Conservation (phyloP, 2,888 invertebrate species). For the Caenorhabditis sp. region DNA sequence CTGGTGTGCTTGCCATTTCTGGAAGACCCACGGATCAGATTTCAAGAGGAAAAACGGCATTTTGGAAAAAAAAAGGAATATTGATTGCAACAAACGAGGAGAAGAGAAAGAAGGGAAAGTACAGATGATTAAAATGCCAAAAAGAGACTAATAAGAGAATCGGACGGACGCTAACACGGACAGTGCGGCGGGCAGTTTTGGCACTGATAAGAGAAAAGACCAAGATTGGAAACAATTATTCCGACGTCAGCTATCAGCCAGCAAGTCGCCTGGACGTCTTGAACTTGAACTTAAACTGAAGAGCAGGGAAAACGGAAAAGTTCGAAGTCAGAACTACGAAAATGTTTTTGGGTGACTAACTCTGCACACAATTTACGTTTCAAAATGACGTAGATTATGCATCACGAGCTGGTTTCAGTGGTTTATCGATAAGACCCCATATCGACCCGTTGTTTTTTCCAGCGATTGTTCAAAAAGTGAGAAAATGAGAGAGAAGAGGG, state of each 20-base stretch:
- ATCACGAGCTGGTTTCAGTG: slow-evolving; percentile 16
- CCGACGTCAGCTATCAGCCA: slow-evolving; percentile 21
- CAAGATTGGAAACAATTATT: slow-evolving; percentile 5
- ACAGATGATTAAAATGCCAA: too few relatives aligned
- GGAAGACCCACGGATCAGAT: background rate
- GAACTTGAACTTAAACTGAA: slow-evolving; percentile 9
- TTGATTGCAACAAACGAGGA: too few relatives aligned
- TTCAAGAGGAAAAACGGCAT: slow-evolving; percentile 3
- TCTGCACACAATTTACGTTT: slow-evolving; percentile 19
- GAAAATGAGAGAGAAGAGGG: background rate
- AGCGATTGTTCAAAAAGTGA: too few relatives aligned
- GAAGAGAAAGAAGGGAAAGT: too few relatives aligned
- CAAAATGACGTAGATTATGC: slow-evolving; percentile 22
- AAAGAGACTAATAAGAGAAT: background rate
- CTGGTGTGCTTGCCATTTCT: slow-evolving; percentile 43
- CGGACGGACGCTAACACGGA: background rate
- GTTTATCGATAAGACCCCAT: slow-evolving; percentile 23
- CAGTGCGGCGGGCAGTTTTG: background rate
- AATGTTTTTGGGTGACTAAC: slow-evolving; percentile 26
- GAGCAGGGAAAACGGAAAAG: too few relatives aligned
- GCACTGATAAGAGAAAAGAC: slow-evolving; percentile 21
- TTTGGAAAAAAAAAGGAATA: slow-evolving; percentile 4
- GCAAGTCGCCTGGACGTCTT: slow-evolving; percentile 11
- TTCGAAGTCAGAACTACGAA: slow-evolving; percentile 21
- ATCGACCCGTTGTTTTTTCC: slow-evolving; percentile 15